Evolutionary conservation across 2,113 vertebrate species (phyloP).

Genomic region (Pao palembangensis): DNA sequence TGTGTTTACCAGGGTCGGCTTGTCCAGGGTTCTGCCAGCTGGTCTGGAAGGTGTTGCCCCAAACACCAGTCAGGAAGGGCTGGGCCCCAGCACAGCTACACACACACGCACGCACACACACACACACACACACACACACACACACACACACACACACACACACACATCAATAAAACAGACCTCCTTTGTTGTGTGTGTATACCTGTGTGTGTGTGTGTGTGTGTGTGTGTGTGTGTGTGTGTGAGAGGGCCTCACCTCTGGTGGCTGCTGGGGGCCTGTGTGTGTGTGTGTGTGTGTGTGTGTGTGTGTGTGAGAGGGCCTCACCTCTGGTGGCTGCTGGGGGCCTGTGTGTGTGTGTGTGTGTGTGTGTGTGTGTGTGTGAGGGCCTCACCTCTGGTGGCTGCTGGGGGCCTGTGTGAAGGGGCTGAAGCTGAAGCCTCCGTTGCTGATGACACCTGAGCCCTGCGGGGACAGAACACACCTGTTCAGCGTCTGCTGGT

Average conservation of each 20-base stretch:
- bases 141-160: background rate
- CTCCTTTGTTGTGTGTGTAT: too few relatives aligned
- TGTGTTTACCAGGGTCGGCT: slow-evolving; percentile 87
- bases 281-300: background rate
- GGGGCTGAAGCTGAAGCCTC: slow-evolving; percentile 89
- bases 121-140: slow-evolving; percentile 10
- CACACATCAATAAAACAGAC: too few relatives aligned
- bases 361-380: background rate
- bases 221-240: too few relatives aligned
- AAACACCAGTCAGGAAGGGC: slow-evolving; percentile 91
- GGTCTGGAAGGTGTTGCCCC: slow-evolving; percentile 94
- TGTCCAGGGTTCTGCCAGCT: slow-evolving; percentile 89
- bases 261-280: too few relatives aligned
- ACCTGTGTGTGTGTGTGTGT: too few relatives aligned
- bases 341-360: slow-evolving; percentile 72
- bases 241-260: too few relatives aligned
- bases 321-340: slow-evolving; percentile 93
- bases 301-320: slow-evolving; percentile 27
- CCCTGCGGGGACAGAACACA: slow-evolving; percentile 71
- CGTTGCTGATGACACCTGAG: slow-evolving; percentile 84
- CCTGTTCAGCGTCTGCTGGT: background rate
- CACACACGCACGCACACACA: slow-evolving; percentile 8
- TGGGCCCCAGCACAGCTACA: slow-evolving; percentile 82
- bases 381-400: slow-evolving; percentile 89
- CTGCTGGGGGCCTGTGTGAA: slow-evolving; percentile 89